These are phyloP conservation scores for Rostratula benghalensis DNA, from an alignment of 2,113 vertebrate genomes.

Conservation along the genomic window DNA sequence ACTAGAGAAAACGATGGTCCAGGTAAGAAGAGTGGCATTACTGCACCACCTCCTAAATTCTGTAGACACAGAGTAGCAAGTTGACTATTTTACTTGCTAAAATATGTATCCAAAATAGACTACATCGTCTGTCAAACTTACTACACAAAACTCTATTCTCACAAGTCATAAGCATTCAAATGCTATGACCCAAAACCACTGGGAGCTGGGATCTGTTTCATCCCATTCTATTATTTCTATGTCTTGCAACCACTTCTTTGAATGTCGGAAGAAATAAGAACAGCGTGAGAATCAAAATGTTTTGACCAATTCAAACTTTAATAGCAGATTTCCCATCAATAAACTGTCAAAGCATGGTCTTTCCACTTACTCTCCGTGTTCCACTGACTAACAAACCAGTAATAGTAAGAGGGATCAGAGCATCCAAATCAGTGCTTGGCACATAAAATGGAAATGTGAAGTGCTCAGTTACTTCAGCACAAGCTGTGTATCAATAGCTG, in stretches of 20 bases:
- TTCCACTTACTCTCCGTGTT: neutral
- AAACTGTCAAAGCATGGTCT: neutral
- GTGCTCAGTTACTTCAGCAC: neutral
- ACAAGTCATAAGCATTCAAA: neutral
- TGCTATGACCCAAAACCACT: neutral
- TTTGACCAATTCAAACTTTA: constrained; percentile 26
- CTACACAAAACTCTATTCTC: neutral
- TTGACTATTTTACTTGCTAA: neutral
- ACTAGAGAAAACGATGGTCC: neutral
- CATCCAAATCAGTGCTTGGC: neutral
- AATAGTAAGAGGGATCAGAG: neutral
- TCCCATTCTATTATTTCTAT: neutral
- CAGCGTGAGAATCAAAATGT: neutral
- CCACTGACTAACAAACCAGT: neutral
- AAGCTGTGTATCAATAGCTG: neutral
- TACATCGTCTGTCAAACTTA: neutral
- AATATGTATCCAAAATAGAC: neutral
- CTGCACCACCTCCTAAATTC: neutral
- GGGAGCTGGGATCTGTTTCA: neutral
- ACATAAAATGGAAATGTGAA: neutral
- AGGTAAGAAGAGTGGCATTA: neutral
- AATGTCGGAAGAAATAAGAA: constrained; percentile 15
- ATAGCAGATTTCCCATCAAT: neutral
- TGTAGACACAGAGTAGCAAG: neutral
- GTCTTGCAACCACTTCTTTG: neutral